These are phyloP conservation scores for Saguinus imperator DNA, from an alignment of 2,113 vertebrate genomes.

Conservation along the genomic window DNA sequence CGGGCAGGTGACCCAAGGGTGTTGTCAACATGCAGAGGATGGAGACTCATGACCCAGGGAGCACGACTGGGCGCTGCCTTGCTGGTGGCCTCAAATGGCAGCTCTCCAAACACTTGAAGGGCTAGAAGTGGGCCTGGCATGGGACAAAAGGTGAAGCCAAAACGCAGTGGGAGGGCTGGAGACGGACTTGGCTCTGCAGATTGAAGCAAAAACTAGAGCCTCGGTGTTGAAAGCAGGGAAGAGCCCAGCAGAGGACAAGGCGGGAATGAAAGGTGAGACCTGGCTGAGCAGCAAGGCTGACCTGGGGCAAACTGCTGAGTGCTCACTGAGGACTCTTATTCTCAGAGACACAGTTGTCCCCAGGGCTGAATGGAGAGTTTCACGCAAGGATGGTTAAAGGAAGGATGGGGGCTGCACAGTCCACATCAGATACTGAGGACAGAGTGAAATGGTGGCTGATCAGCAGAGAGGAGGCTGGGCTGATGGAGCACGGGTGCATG, in stretches of 20 bases:
- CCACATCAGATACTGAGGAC: neutral
- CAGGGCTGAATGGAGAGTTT: neutral
- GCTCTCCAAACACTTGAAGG: neutral
- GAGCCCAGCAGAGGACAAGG: neutral
- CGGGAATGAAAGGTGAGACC: neutral
- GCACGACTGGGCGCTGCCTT: too few species aligned
- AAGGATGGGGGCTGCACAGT: neutral
- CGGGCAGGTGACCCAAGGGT: neutral
- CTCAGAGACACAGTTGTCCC: neutral
- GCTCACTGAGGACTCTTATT: neutral
- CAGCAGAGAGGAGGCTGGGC: neutral
- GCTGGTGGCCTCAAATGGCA: neutral
- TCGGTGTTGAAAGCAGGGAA: neutral
- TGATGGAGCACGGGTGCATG: neutral
- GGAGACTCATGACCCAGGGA: neutral
- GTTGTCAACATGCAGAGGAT: neutral
- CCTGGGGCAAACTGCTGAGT: neutral
- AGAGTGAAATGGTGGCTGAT: neutral
- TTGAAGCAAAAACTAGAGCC: neutral
- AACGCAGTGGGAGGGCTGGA: neutral
- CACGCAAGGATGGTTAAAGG: neutral
- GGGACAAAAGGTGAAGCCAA: neutral
- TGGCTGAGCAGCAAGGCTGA: neutral
- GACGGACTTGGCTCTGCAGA: neutral
- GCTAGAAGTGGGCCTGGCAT: neutral